Base-by-base conservation (phyloP, 30 jellyfish, hydroid and myxozoan genomes). In the Hydractinia echinata region DNA sequence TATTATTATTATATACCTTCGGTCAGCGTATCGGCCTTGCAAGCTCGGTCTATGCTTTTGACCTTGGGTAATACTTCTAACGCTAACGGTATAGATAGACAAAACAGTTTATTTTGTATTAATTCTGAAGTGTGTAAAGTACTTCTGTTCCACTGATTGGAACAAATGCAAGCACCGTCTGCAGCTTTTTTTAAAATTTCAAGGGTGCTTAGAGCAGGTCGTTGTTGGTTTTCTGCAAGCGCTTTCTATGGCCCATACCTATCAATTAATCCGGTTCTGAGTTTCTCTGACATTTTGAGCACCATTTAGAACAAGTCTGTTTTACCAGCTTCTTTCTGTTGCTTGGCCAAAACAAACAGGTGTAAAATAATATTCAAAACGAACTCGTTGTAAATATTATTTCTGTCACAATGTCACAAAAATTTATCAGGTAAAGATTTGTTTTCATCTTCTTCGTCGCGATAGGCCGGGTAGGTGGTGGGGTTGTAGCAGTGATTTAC, bases 111-210 rank as follows among this genome's bases (percentile, higher is more conserved):
- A n/a, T n/a, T n/a, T n/a, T 30, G 44, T 2, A 2, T 30, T 30
- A 30, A 30, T 30, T 54, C 6, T 11, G 64, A 54, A 66, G 76
- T 87, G 50, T 84, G 83, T 76, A 21, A 56, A 4, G 92, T 87
- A 84, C 92, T 73, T n/a, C 16, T 5, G 7, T 73, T 61, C 92
- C 92, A 84, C 15, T 76, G 68, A 11, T 87, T 82, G 48, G 14
- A 53, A 56, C 88, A 84, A 84, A 39, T 79, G 66, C 88, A 84
- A 6, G 19, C 74, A 64, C 4, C 74, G 8, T 64, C 51, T 52
- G 67, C 92, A 16, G 66, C 76, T 18, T 84, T 77, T 4, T 53
- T 66, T 15, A 64, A 82, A 60, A 84, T 74, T 61, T 83, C 62
- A 30, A 30, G 44, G 44, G 44, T 30, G 44, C 44, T 30, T 30